Evolutionary conservation across 2,797 vertebrate genomes (phyloP).

Genomic region (Cossypha heuglini): DNA sequence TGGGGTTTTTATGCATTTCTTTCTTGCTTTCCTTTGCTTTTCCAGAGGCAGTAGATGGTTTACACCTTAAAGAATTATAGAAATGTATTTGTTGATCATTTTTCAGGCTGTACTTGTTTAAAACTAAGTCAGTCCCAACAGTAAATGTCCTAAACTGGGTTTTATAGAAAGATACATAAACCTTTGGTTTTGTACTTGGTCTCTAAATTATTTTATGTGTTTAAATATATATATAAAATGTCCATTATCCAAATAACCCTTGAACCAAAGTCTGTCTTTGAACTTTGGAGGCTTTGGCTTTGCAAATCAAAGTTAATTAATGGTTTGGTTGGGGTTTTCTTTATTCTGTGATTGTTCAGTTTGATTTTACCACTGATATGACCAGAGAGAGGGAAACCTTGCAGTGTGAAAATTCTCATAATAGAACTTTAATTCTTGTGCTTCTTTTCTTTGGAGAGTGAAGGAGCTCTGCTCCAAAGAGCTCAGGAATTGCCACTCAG

Average conservation of each 20-base stretch:
- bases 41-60: background rate
- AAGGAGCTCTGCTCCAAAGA: background rate
- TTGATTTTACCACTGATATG: background rate
- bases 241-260: background rate
- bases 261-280: background rate
- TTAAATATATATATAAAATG: background rate
- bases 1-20: rapidly evolving
- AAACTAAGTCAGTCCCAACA: background rate
- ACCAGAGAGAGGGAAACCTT: background rate
- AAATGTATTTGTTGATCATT: background rate
- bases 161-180: background rate
- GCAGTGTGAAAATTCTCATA: background rate
- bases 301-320: background rate
- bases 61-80: background rate
- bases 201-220: background rate
- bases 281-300: background rate
- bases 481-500: background rate
- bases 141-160: background rate
- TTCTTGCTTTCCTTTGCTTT: background rate
- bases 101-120: background rate
- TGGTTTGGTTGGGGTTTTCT: background rate
- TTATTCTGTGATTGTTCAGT: background rate
- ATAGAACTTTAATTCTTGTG: background rate
- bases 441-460: background rate
- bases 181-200: background rate